A percentile compares a stretch with the other conserved stretches of the same genome.
Conservation (phyloP, 2,888 invertebrate species). For the Polydrusus cervinus region DNA sequence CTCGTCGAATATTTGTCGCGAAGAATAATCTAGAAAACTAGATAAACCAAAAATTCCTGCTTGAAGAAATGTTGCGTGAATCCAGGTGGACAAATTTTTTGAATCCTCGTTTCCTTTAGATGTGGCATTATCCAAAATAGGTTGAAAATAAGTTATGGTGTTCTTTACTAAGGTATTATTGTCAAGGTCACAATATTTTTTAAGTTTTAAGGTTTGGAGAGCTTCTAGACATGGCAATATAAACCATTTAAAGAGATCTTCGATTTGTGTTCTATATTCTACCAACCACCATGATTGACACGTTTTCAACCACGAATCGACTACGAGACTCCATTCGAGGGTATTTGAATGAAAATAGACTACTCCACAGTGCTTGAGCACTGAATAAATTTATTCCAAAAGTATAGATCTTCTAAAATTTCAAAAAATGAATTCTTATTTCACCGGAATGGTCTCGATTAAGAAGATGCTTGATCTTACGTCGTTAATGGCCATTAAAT, state of each 20-base stretch:
- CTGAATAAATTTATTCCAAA: no score
- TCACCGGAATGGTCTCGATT: no score
- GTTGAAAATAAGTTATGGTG: conserved; percentile 66
- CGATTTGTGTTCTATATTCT: conserved; percentile 62
- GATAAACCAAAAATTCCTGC: conserved; percentile 86
- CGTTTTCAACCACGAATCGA: conserved; percentile 71
- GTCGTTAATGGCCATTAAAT: conserved; percentile 21
- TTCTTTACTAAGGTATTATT: conserved; percentile 68
- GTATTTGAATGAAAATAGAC: conserved; percentile 75
- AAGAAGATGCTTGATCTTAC: not conserved
- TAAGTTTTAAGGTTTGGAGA: conserved; percentile 70
- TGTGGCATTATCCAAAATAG: conserved; percentile 66
- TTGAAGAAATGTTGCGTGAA: conserved; percentile 73
- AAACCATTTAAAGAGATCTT: conserved; percentile 74
- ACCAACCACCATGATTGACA: conserved; percentile 60
- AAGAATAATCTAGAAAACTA: conserved; percentile 74
- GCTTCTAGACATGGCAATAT: conserved; percentile 75
- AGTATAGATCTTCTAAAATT: no score
- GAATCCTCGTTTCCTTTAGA: conserved; percentile 66
- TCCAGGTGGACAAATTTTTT: conserved; percentile 72
- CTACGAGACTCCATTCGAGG: conserved; percentile 74
- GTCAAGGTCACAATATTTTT: conserved; percentile 65
- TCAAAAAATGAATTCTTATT: no score
- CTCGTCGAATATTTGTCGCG: conserved; percentile 67
- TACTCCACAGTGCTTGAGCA: no score